A percentile compares a stretch with the other conserved stretches of the same genome.
Conservation (phyloP, 2,797 vertebrate species). For the Gastrophryne carolinensis region DNA sequence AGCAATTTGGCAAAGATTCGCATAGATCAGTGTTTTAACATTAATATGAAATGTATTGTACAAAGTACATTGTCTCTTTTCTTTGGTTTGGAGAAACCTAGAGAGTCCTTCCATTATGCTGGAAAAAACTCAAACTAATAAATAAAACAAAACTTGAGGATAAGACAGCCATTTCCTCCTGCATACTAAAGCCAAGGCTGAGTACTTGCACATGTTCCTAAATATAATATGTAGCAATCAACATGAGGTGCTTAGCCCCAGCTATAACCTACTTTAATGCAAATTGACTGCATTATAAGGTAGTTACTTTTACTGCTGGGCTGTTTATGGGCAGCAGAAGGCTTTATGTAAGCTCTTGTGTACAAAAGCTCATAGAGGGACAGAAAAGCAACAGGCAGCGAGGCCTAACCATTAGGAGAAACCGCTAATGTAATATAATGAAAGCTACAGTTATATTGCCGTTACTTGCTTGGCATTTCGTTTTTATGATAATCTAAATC, state of each 20-base stretch:
- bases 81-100: no score
- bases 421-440: no score
- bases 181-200: not conserved
- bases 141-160: not conserved
- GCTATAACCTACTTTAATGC: conserved; percentile 23
- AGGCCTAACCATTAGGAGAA: no score
- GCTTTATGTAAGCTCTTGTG: not conserved
- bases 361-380: not conserved
- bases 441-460: no score
- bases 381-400: not conserved
- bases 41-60: not conserved
- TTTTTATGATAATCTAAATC: no score
- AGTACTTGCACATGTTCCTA: conserved; percentile 25
- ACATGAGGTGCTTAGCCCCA: not conserved
- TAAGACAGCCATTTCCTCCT: conserved; percentile 11
- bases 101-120: not conserved
- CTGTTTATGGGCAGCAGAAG: conserved; percentile 28
- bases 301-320: conserved; percentile 15
- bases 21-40: no score
- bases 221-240: conserved; percentile 17
- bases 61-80: no score
- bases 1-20: no score
- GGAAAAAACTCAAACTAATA: not conserved
- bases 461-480: no score
- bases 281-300: conserved; percentile 18